Evolutionary conservation across 2,797 vertebrate genomes (phyloP).

Genomic region (Ctenochaetus hawaiiensis): DNA sequence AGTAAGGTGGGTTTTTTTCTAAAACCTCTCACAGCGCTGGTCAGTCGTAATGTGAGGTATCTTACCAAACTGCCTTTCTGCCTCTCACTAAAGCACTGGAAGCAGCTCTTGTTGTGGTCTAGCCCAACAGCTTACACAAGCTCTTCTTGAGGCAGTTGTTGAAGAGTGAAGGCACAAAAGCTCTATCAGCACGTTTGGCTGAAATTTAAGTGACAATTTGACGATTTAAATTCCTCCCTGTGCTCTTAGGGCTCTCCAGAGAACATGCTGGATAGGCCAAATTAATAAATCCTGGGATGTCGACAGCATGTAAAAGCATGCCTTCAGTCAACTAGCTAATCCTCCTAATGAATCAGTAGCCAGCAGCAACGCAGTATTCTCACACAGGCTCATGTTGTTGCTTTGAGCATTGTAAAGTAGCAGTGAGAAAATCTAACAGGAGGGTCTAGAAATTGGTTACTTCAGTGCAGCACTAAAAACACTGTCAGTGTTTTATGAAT

Average conservation of each 20-base stretch:
- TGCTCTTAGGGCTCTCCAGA: constrained; percentile 45
- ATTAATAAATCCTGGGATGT: constrained; percentile 67
- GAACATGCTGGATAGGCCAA: constrained; percentile 50
- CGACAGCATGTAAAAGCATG: constrained; percentile 66
- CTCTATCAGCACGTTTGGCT: constrained; percentile 70
- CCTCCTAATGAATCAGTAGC: constrained; percentile 66
- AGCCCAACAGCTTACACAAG: constrained; percentile 73
- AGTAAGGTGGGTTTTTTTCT: constrained; percentile 10
- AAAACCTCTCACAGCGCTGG: constrained; percentile 46
- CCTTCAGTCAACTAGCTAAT: constrained; percentile 71
- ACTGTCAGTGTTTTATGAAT: constrained; percentile 34
- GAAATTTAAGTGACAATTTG: constrained; percentile 74
- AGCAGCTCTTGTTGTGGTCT: constrained; percentile 71
- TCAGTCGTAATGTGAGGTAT: constrained; percentile 67
- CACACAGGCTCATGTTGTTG: constrained; percentile 34
- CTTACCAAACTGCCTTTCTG: constrained; percentile 51
- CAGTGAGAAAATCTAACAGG: constrained; percentile 27
- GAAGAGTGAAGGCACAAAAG: constrained; percentile 66
- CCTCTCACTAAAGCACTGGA: constrained; percentile 67
- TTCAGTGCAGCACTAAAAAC: constrained; percentile 16
- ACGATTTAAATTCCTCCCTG: constrained; percentile 63
- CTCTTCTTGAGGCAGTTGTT: constrained; percentile 61
- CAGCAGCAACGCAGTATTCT: constrained; percentile 29
- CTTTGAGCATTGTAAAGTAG: constrained; percentile 46
- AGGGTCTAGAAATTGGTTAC: constrained; percentile 30